These are phyloP conservation scores for Pampus argenteus DNA, from an alignment of 2,797 vertebrate genomes.

Conservation along the genomic window DNA sequence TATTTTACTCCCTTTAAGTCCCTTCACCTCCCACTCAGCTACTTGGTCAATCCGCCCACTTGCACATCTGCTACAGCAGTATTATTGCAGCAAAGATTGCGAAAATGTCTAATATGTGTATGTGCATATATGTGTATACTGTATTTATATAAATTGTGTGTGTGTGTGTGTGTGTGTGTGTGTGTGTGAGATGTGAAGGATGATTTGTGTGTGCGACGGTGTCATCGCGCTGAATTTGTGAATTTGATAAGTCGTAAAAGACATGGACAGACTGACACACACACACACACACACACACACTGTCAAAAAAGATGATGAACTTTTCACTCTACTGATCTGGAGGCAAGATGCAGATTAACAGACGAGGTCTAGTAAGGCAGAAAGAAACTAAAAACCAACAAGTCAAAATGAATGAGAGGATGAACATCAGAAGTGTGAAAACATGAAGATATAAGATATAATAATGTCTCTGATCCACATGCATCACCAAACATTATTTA, in stretches of 20 bases:
- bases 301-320: no score
- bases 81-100: constrained; percentile 13
- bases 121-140: not conserved
- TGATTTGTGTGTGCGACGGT: not conserved
- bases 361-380: no score
- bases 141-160: no score
- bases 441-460: not conserved
- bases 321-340: not conserved
- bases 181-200: not conserved
- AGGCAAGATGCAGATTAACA: not conserved
- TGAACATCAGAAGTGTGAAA: not conserved
- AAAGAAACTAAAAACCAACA: not conserved
- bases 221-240: constrained; percentile 23
- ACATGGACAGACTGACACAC: constrained; percentile 15
- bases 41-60: constrained; percentile 23
- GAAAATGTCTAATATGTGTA: constrained; percentile 17
- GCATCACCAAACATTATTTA: not conserved
- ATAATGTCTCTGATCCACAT: not conserved
- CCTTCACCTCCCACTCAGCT: constrained; percentile 43
- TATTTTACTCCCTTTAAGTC: constrained; percentile 5
- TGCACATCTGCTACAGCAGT: constrained; percentile 11
- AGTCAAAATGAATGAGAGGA: not conserved
- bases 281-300: constrained; percentile 2
- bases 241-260: constrained; percentile 11
- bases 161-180: not conserved